Percentiles rank a stretch among this genome's conserved stretches.
Evolutionary conservation across 2,113 vertebrate species (phyloP).

Genomic region (Spea multiplicata): DNA sequence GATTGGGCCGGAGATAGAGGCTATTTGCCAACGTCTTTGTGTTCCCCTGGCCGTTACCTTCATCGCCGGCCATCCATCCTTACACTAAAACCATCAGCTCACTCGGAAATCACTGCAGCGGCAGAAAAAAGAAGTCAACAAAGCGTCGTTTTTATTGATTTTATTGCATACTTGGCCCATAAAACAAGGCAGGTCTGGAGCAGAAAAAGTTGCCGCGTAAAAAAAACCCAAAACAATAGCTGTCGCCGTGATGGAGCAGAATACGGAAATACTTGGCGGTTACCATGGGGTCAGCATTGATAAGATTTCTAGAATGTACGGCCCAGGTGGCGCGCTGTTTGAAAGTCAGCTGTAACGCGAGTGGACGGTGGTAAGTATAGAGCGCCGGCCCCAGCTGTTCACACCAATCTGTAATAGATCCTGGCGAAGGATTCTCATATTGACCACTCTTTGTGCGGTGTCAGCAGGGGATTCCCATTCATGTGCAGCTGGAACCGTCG

Average conservation of each 20-base stretch:
- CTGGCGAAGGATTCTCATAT: conserved; percentile 2
- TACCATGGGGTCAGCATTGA: neutral
- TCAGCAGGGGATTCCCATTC: conserved; percentile 26
- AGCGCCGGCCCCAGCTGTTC: conserved; percentile 3
- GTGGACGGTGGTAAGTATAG: neutral
- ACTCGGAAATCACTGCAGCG: no score
- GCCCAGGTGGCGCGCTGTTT: neutral
- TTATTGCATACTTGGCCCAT: neutral
- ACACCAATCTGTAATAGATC: neutral
- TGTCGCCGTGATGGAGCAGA: neutral
- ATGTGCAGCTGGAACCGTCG: conserved; percentile 11
- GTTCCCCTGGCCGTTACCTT: no score
- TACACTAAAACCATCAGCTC: no score
- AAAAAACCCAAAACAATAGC: neutral
- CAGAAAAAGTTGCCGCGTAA: neutral
- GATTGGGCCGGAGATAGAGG: no score
- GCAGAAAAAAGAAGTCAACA: no score
- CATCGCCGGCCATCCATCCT: no score
- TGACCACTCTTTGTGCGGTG: conserved; percentile 10
- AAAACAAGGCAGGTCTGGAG: neutral
- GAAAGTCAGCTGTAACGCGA: conserved; percentile 8
- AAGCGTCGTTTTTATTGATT: neutral
- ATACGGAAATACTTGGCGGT: neutral
- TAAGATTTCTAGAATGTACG: neutral
- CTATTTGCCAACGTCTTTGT: no score